These are phyloP conservation scores for Pseudochaenichthys georgianus DNA, from an alignment of 2,797 vertebrate species.

Conservation along the genomic window DNA sequence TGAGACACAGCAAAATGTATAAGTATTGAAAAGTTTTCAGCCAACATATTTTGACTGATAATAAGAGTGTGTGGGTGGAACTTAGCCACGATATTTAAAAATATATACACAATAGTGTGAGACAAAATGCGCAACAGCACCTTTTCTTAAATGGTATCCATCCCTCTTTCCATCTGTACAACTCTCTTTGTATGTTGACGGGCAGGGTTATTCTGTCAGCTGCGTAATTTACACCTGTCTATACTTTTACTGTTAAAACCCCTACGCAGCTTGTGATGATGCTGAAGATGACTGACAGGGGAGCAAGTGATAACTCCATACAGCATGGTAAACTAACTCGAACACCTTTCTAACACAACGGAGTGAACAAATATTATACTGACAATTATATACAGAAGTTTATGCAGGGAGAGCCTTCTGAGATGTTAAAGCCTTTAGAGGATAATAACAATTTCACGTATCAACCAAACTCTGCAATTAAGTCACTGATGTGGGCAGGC, in stretches of 20 bases:
- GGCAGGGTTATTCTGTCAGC: constrained; percentile 1
- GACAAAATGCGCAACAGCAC: background rate
- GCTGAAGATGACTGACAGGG: constrained; percentile 26
- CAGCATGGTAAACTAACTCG: background rate
- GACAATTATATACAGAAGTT: background rate
- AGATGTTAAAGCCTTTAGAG: constrained; percentile 12
- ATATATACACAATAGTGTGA: background rate
- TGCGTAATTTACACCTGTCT: background rate
- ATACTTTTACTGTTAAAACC: background rate
- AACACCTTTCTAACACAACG: background rate
- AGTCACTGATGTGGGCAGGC: background rate
- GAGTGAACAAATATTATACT: background rate
- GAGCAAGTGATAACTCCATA: constrained; percentile 7
- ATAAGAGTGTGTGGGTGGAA: constrained; percentile 10
- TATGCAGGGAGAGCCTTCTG: background rate
- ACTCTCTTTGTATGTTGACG: background rate
- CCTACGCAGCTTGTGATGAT: constrained; percentile 7
- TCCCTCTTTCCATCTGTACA: background rate
- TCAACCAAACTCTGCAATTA: background rate
- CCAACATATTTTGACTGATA: constrained; percentile 14
- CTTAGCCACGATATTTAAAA: constrained; percentile 6
- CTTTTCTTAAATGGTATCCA: background rate
- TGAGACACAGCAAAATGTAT: background rate
- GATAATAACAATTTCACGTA: constrained; percentile 20
- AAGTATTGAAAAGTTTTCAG: background rate